Evolutionary conservation across 1,140 invertebrate species (phyloP), one percentile per base, ranked within the genome.

Genomic region (Ruditapes philippinarum): DNA sequence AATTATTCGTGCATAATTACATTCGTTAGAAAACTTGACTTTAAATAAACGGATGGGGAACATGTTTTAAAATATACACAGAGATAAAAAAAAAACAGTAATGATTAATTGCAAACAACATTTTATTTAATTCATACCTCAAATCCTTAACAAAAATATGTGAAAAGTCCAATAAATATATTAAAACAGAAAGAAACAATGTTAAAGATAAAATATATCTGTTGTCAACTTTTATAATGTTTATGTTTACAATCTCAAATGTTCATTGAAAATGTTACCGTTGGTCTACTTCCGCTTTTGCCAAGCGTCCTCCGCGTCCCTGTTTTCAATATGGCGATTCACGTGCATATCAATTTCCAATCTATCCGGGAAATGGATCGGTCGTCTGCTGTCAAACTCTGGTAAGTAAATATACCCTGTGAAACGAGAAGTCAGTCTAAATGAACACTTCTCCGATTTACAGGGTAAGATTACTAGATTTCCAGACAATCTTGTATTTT

Each of bases 351-450:
- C 65, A 38, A 28, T 62, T 62, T 28, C 65, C 65, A 70, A 38
- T 70, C 65, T 70, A 38, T n/a, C 65, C 60, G 2, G 22, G 9
- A 65, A 70, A 19, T 76, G 7, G 73, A 28, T 28, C 17, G 25
- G 40, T 76, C 36, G 73, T 49, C 49, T 54, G 74, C 28, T 54
- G 74, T 4, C 25, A 57, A 74, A 36, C 74, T 54, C 90, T 90
- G 82, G 80, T 54, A 88, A 90, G 91, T 91, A 92, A 94, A 94
- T 92, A 94, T 94, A 94, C 93, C 93, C 93, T 94, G 93, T 93
- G 93, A 94, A 94, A 94, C 93, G 93, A 94, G 93, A 94, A 94
- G 90, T 92, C 42, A 85, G 51, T n/a, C 25, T 51, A 89, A 74
- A 51, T 62, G 60, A 40, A 90, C 73, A 93, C 92, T 94, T 94